Base-by-base conservation (phyloP, 2,888 invertebrate species). In the Melinaea marsaeus region DNA sequence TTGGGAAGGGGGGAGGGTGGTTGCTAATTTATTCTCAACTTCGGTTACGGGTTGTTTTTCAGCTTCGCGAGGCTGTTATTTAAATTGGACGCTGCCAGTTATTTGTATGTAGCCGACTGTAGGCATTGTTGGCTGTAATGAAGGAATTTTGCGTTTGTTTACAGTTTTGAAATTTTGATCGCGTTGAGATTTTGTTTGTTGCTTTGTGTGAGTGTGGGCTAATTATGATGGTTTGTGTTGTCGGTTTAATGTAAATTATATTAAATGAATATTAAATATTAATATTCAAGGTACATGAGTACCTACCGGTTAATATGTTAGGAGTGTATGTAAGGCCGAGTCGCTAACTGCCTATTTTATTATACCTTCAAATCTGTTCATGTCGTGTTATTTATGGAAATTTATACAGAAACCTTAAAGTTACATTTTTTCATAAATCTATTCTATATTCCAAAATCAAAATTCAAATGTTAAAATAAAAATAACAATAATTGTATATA, bases 21-120 rank as follows among this genome's bases (percentile, higher is more conserved):
- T 79, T 84, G 88, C 90, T 90, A 90, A 90, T 90, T 90, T 89
- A 90, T 90, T 89, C 88, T 84, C 89, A 90, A 90, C 90, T 89
- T 90, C 85, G 90, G 90, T 90, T 88, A 85, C 82, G 86, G 88
- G 86, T 90, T 90, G 90, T 90, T 90, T 90, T 90, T 90, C 90
- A 90, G 90, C 90, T 88, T 89, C 88, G 84, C 86, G 84, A 87
- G 88, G 83, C 84, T 90, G 90, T 90, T 90, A 90, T 90, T 90
- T 90, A 90, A 90, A 90, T 90, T 90, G 90, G 85, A 89, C 85
- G 84, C 79, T 80, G 76, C 77, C 76, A 86, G 88, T 86, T 89
- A 87, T 88, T 88, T 88, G 88, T 87, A 85, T 83, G 85, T 85
- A 83, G 82, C 78, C 74, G 77, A 81, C 79, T 81, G 81, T 77